Base-by-base conservation (phyloP, 2,888 invertebrate genomes). In the Andricus curvator region DNA sequence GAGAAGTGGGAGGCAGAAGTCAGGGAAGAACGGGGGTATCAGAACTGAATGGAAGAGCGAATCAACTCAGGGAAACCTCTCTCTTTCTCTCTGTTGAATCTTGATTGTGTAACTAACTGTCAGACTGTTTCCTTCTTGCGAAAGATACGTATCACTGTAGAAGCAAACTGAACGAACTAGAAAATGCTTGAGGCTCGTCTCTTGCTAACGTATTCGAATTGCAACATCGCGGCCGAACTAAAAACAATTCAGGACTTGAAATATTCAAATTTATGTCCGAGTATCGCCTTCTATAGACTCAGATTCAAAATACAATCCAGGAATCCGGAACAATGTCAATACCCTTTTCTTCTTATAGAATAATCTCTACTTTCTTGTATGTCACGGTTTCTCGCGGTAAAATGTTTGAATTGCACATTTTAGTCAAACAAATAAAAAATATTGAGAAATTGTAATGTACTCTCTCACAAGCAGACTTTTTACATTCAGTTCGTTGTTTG, bases 41-140 rank as follows among this genome's bases (percentile, higher is more conserved):
- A 74, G 48, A 74, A 22, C 77, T 87, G 87, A 87, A 86, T 86
- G 86, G 86, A 87, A 87, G 83, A 85, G 84, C 85, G 85, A 87
- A 87, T 87, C 79, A 85, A 86, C 81, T 87, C 79, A 82, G 78
- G 86, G 84, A 86, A 83, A 84, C 81, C 80, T 78, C 80, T 70
- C 79, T 48, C 68, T 80, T 80, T 80, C 67, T 66, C 78, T 78
- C 70, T 25, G 66, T 74, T 74, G 66, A 78, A 78, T 67, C 78
- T 65, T 62, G 78, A 78, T 78, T 67, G 68, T 68, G 60, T 67
- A 78, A 67, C 67, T 51, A 78, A 67, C 67, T 51, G 66, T 67
- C 51, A 20, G 51, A n/a, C 37, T 60, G 67, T 67, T 78, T 78
- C 60, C 78, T 68, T 20, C 67, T 67, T 67, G 68, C 67, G 17